Evolutionary conservation across 1,140 invertebrate species (phyloP).

Genomic region (Drosophila pectinifera): DNA sequence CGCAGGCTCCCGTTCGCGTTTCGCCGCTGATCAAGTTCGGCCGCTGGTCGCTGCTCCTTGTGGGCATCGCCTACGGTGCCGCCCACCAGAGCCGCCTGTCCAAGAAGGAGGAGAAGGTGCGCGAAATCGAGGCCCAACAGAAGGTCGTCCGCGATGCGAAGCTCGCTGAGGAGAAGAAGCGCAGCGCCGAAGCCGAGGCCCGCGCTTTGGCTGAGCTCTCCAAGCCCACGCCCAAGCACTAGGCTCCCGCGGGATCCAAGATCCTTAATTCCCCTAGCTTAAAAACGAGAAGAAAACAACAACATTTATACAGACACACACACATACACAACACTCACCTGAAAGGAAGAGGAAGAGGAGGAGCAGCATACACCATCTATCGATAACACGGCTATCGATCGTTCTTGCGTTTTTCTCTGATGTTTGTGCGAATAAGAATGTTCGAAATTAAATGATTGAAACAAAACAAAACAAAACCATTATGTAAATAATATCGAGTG

Average conservation of each 20-base stretch:
- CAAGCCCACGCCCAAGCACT: slow-evolving; percentile 54
- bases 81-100: slow-evolving; percentile 89
- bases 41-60: slow-evolving; percentile 89
- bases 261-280: slow-evolving; percentile 41
- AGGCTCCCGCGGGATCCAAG: background rate
- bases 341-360: slow-evolving; percentile 3
- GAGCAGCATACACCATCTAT: slow-evolving; percentile 6
- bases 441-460: slow-evolving; percentile 52
- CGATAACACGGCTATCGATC: slow-evolving; percentile 29
- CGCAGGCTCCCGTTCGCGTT: slow-evolving; percentile 88
- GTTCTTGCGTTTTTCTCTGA: slow-evolving; percentile 40
- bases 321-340: slow-evolving; percentile 13
- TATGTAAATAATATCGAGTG: slow-evolving; percentile 24
- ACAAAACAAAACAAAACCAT: slow-evolving; percentile 14
- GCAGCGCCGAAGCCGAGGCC: slow-evolving; percentile 84
- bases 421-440: slow-evolving; percentile 35
- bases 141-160: slow-evolving; percentile 89
- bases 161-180: slow-evolving; percentile 88
- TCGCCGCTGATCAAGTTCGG: slow-evolving; percentile 90
- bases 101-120: slow-evolving; percentile 88
- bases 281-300: slow-evolving; percentile 35
- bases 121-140: slow-evolving; percentile 88
- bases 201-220: slow-evolving; percentile 74
- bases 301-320: slow-evolving; percentile 43
- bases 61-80: slow-evolving; percentile 89